Conservation (phyloP, 2,113 vertebrate genomes). For the Alaudala cheleensis region DNA sequence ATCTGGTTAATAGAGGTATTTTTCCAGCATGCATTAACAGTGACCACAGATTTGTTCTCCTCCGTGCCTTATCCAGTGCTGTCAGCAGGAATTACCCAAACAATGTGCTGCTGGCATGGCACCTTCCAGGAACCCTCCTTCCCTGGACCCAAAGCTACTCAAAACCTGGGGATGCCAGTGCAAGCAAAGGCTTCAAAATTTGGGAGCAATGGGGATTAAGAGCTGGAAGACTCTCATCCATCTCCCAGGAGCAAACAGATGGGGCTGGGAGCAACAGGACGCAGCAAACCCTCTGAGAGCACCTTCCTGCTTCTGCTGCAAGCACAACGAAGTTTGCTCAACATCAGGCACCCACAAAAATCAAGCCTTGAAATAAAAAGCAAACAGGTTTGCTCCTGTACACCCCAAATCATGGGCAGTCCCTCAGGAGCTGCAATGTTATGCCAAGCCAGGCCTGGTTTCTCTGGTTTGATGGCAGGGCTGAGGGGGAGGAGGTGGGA, state of each 20-base stretch:
- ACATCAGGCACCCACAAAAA: not conserved
- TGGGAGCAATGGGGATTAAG: not conserved
- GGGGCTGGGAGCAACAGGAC: not conserved
- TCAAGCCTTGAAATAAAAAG: not conserved
- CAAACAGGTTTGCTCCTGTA: not conserved
- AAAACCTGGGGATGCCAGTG: not conserved
- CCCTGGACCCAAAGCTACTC: not conserved
- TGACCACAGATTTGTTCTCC: not conserved
- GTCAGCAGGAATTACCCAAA: not conserved
- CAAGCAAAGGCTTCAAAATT: not conserved
- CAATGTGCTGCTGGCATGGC: rapidly evolving
- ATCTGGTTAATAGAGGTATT: not conserved
- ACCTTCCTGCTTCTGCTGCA: not conserved
- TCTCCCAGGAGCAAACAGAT: not conserved
- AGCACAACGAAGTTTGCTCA: not conserved
- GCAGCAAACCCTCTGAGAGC: not conserved
- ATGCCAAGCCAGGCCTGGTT: not conserved
- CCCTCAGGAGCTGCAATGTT: not conserved
- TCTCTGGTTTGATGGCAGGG: not conserved
- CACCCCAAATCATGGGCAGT: not conserved
- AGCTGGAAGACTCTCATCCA: not conserved
- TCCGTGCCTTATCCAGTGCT: not conserved
- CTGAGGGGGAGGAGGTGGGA: not conserved
- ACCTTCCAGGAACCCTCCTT: not conserved
- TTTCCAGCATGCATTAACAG: not conserved